Percentiles rank a stretch among this genome's conserved stretches.
These are phyloP conservation scores for Scomber japonicus DNA, from an alignment of 2,113 vertebrate species.

Conservation along the genomic window DNA sequence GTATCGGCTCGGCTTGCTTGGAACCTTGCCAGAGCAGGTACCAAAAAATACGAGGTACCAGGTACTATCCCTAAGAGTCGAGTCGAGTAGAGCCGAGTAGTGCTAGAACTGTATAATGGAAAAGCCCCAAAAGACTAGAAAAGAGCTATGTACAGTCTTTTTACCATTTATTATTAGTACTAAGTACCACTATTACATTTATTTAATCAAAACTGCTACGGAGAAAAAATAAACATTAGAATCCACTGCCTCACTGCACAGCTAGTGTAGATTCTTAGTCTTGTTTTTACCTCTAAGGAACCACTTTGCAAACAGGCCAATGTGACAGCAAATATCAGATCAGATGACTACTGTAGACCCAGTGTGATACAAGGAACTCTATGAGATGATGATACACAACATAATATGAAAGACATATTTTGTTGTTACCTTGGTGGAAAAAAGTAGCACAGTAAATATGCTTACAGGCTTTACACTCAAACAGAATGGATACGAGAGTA, in stretches of 20 bases:
- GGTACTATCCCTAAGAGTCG: too few relatives aligned
- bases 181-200: too few relatives aligned
- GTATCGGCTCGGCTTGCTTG: too few relatives aligned
- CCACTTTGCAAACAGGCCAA: neutral
- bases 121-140: too few relatives aligned
- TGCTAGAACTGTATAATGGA: too few relatives aligned
- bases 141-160: too few relatives aligned
- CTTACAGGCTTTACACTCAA: conserved; percentile 5
- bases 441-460: neutral
- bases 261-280: neutral
- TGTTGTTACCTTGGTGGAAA: neutral
- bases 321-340: conserved; percentile 1
- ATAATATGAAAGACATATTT: neutral
- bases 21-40: too few relatives aligned
- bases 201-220: too few relatives aligned
- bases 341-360: neutral
- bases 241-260: neutral
- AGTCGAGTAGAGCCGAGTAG: too few relatives aligned
- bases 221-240: too few relatives aligned
- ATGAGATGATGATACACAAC: neutral
- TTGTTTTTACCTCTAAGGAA: neutral
- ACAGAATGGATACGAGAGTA: conserved; percentile 19
- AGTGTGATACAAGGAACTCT: neutral
- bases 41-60: too few relatives aligned
- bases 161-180: too few relatives aligned